These are phyloP conservation scores for Nerophis lumbriciformis DNA, from an alignment of 2,113 vertebrate species.

Conservation along the genomic window DNA sequence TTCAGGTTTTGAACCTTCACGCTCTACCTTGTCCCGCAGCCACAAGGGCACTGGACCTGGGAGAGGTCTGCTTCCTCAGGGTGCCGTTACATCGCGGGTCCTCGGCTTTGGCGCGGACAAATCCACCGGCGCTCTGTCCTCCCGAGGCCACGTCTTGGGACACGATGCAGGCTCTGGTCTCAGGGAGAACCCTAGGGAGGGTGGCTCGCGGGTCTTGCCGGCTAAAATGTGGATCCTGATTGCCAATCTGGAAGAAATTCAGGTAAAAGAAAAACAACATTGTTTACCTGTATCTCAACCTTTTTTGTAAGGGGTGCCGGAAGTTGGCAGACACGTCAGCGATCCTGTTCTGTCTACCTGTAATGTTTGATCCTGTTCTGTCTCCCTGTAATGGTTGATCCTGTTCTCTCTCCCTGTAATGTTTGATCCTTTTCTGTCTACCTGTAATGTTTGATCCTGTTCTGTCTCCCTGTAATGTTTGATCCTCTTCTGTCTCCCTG, in stretches of 20 bases:
- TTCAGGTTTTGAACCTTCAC: no score
- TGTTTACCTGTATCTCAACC: no score
- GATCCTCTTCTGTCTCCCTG: no score
- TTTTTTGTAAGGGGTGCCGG: no score
- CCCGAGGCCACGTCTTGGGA: constrained; percentile 72
- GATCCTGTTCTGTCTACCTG: no score
- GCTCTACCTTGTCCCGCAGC: constrained; percentile 48
- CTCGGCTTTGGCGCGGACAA: constrained; percentile 65
- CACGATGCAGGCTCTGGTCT: constrained; percentile 61
- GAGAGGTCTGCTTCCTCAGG: constrained; percentile 79
- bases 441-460: no score
- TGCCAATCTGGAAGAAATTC: constrained; percentile 76
- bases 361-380: no score
- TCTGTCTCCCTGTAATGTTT: no score
- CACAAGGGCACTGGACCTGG: constrained; percentile 59
- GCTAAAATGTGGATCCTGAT: constrained; percentile 80
- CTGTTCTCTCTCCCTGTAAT: no score
- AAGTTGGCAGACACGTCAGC: no score
- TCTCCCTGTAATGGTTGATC: no score
- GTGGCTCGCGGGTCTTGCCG: constrained; percentile 77
- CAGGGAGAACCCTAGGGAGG: constrained; percentile 67
- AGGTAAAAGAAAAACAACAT: not conserved
- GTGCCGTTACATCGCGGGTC: constrained; percentile 88
- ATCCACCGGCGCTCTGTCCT: constrained; percentile 67
- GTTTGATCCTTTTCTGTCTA: no score